A percentile compares a stretch with the other conserved stretches of the same genome.
These are phyloP conservation scores for Callospermophilus lateralis DNA, from an alignment of 2,113 vertebrate species.

Conservation along the genomic window DNA sequence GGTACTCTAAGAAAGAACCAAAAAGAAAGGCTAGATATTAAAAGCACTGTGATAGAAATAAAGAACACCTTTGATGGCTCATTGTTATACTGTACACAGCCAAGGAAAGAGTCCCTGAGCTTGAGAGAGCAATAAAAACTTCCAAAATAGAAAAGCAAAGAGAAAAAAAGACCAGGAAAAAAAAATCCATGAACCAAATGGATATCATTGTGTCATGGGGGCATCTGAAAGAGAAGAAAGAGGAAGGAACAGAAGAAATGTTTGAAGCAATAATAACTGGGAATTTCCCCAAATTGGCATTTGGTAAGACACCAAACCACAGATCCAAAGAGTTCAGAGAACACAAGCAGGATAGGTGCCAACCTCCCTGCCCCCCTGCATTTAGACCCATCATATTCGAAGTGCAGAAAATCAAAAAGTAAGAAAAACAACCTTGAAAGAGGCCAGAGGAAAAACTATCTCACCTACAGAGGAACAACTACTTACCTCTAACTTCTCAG, in stretches of 20 bases:
- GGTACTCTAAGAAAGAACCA: background rate
- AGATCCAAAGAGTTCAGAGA: background rate
- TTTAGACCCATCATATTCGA: background rate
- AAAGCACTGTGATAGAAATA: background rate
- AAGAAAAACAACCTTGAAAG: background rate
- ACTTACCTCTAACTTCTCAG: background rate
- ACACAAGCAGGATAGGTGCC: background rate
- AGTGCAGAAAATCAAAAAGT: background rate
- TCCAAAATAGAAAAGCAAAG: constrained; percentile 36
- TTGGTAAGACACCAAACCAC: constrained; percentile 38
- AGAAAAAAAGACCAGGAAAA: background rate
- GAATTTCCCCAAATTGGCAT: constrained; percentile 25
- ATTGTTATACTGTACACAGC: background rate
- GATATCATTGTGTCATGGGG: background rate
- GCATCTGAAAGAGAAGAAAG: background rate
- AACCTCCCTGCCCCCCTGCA: background rate
- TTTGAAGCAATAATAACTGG: constrained; percentile 27
- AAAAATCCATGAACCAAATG: background rate
- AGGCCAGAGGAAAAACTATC: background rate
- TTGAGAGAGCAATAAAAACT: background rate
- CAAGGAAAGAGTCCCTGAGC: background rate
- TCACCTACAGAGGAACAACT: constrained; percentile 8
- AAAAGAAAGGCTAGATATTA: background rate
- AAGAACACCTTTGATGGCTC: constrained; percentile 24
- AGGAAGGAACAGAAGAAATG: background rate